Conservation (phyloP, 2,888 invertebrate genomes). For the Gnatocerus cornutus region DNA sequence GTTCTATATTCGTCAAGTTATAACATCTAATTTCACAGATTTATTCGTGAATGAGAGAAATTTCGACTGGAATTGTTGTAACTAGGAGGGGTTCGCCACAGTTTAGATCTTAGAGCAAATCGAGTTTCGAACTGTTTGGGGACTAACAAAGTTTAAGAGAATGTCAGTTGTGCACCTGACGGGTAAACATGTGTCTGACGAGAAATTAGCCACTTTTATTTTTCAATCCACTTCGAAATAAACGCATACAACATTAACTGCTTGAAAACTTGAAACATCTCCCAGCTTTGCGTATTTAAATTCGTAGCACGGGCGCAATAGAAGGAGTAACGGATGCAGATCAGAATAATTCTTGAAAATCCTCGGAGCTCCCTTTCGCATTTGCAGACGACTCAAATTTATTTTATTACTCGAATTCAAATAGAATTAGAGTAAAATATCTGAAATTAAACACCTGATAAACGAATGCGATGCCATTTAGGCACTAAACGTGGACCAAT, state of each 20-base stretch:
- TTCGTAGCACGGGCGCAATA: slow-evolving; percentile 17
- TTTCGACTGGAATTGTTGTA: slow-evolving; percentile 32
- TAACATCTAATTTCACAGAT: slow-evolving; percentile 33
- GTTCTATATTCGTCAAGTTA: slow-evolving; percentile 17
- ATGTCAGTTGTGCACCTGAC: too few species aligned
- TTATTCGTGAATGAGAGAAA: slow-evolving; percentile 25
- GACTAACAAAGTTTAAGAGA: too few species aligned
- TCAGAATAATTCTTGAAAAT: slow-evolving; percentile 25
- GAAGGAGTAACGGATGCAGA: slow-evolving; percentile 32
- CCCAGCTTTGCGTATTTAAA: slow-evolving; percentile 12
- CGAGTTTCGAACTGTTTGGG: too few species aligned
- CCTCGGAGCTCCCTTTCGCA: slow-evolving; percentile 6
- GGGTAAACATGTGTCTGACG: too few species aligned
- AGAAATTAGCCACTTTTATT: too few species aligned
- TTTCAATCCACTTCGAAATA: too few species aligned
- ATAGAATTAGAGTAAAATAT: background rate
- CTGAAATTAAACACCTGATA: slow-evolving; percentile 5
- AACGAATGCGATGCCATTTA: background rate
- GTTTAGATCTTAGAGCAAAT: too few species aligned
- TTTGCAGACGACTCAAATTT: slow-evolving; percentile 15
- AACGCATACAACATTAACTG: too few species aligned
- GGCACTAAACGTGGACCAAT: too few species aligned
- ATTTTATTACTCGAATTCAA: slow-evolving; percentile 18
- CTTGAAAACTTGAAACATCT: background rate
- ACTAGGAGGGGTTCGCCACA: too few species aligned